phyloP scores from a whole-genome alignment of 2,113 vertebrate species.

The Hippopotamus amphibius region DNA sequence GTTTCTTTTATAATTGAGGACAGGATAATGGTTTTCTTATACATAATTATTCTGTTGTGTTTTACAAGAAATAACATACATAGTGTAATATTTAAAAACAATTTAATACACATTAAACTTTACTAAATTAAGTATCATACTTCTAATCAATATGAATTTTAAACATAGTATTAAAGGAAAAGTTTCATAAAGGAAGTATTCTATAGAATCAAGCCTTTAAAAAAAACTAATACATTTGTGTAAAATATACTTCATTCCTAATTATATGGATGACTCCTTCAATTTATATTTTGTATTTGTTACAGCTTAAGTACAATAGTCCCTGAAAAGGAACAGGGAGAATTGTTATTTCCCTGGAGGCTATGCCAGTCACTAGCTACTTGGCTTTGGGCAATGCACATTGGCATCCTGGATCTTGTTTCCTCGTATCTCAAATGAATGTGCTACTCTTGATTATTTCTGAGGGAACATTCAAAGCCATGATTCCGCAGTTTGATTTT shows the following conservation, averaged over 20 bases:
- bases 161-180: background rate
- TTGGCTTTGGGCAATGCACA: background rate
- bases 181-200: background rate
- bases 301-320: background rate
- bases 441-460: background rate
- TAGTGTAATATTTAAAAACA: background rate
- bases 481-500: slow-evolving; percentile 33
- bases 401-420: background rate
- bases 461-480: slow-evolving; percentile 30
- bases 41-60: background rate
- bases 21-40: background rate
- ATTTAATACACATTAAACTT: background rate
- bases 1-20: background rate
- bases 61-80: background rate
- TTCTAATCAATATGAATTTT: background rate
- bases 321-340: background rate
- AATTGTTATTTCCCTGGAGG: background rate
- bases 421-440: background rate
- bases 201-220: background rate
- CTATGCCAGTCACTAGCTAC: background rate
- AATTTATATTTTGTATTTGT: background rate
- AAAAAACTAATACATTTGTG: background rate
- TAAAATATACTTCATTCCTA: background rate
- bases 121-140: background rate
- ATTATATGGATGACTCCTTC: background rate